Conservation (phyloP, 2,113 vertebrate species). For the Cyprinus carpio region DNA sequence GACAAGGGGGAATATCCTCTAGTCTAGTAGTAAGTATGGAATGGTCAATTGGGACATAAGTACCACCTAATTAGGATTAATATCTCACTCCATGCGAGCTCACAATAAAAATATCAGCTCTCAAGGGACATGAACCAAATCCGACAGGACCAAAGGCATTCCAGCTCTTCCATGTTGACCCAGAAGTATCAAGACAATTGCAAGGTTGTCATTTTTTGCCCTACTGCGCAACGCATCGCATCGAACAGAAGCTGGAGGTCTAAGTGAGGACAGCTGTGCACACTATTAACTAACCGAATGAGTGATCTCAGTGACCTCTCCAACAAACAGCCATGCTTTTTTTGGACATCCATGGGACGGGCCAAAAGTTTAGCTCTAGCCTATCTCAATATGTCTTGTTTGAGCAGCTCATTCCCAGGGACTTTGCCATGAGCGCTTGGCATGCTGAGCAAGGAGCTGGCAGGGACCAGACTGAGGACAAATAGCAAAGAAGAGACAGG, state of each 20-base stretch:
- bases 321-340: constrained; percentile 10
- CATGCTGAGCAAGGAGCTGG: constrained; percentile 44
- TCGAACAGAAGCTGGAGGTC: not conserved
- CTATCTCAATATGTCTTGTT: constrained; percentile 22
- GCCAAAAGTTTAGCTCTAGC: constrained; percentile 19
- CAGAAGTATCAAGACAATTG: constrained; percentile 53
- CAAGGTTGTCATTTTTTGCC: constrained; percentile 15
- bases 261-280: constrained; percentile 32
- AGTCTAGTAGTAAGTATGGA: constrained; percentile 65
- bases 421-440: constrained; percentile 3
- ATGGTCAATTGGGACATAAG: constrained; percentile 71
- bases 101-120: constrained; percentile 71
- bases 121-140: constrained; percentile 66
- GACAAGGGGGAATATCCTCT: constrained; percentile 57
- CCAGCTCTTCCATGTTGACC: constrained; percentile 59
- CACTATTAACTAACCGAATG: constrained; percentile 45
- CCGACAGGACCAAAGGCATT: constrained; percentile 64
- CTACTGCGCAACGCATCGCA: not conserved
- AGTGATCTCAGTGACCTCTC: not conserved
- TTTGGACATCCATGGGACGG: constrained; percentile 11
- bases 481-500: constrained; percentile 23
- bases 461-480: constrained; percentile 53
- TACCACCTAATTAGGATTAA: constrained; percentile 76
- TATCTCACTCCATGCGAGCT: constrained; percentile 63
- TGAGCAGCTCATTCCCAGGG: constrained; percentile 33